phyloP scores from a whole-genome alignment of 2,113 vertebrate species.

The Xenopus tropicalis region DNA sequence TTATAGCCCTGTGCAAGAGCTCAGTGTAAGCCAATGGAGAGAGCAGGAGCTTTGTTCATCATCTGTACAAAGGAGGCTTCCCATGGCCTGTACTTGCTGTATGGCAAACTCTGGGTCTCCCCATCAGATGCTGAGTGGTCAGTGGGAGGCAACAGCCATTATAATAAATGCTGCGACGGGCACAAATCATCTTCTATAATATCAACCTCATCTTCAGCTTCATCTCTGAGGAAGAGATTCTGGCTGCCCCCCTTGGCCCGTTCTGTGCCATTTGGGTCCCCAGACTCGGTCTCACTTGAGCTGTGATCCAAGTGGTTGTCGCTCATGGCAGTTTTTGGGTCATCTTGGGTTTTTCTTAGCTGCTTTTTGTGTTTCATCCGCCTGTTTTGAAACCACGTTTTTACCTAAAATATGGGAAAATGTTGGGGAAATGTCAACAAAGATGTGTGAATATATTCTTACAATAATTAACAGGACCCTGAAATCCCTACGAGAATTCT shows the following conservation, averaged over 20 bases:
- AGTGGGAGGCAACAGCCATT: background rate
- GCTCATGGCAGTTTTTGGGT: constrained; percentile 70
- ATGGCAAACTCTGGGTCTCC: no score
- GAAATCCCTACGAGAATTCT: no score
- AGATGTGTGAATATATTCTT: background rate
- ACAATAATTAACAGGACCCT: no score
- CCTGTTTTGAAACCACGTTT: constrained; percentile 93
- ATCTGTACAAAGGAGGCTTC: no score
- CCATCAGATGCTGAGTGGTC: no score
- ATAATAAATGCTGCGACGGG: constrained; percentile 26
- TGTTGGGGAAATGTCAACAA: accelerated
- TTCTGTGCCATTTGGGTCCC: constrained; percentile 54
- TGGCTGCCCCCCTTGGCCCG: constrained; percentile 61
- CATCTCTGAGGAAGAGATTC: constrained; percentile 74
- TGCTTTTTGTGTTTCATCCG: constrained; percentile 97
- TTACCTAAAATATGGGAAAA: constrained; percentile 67
- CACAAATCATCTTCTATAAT: constrained; percentile 76
- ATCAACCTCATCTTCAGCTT: constrained; percentile 90
- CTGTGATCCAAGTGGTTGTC: constrained; percentile 70
- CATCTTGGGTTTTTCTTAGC: constrained; percentile 89
- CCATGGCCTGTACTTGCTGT: no score
- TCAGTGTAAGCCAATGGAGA: no score
- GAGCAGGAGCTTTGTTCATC: no score
- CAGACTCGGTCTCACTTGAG: constrained; percentile 68
- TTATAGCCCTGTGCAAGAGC: no score